Evolutionary conservation across 1,140 invertebrate species (phyloP).

Genomic region (Lepidurus packardi): DNA sequence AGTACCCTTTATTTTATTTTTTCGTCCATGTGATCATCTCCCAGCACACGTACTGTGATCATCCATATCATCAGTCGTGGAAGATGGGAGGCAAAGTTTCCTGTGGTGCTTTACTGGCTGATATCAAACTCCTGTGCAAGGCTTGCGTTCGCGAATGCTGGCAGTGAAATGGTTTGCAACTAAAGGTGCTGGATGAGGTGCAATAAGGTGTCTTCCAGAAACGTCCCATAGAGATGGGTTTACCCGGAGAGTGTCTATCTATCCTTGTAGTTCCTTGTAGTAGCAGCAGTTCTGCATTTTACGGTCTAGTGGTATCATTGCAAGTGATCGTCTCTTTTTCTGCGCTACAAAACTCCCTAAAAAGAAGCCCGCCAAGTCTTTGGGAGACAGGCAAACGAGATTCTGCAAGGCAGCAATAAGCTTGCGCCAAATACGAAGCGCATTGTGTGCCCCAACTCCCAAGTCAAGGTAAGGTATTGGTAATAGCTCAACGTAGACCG

Average conservation of each 20-base stretch:
- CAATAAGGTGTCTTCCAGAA: background rate
- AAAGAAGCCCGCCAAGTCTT: no score
- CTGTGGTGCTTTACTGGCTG: background rate
- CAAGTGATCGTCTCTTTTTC: background rate
- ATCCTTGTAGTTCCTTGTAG: background rate
- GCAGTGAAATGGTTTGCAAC: background rate
- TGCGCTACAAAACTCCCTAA: no score
- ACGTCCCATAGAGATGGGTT: background rate
- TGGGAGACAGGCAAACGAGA: no score
- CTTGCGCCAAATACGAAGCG: no score
- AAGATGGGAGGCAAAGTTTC: background rate
- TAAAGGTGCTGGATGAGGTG: slow-evolving; percentile 13
- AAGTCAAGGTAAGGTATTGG: no score
- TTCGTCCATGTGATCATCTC: background rate
- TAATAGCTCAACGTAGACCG: no score
- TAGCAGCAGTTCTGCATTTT: no score
- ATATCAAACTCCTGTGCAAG: background rate
- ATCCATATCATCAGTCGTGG: slow-evolving; percentile 12
- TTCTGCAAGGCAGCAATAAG: no score
- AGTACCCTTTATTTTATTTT: background rate
- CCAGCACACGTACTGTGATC: slow-evolving; percentile 11
- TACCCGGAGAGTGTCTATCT: background rate
- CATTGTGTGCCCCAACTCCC: no score
- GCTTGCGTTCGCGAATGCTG: background rate
- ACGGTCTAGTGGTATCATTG: background rate